Evolutionary conservation across 2,888 invertebrate species (phyloP).

Genomic region (Erynnis tages): DNA sequence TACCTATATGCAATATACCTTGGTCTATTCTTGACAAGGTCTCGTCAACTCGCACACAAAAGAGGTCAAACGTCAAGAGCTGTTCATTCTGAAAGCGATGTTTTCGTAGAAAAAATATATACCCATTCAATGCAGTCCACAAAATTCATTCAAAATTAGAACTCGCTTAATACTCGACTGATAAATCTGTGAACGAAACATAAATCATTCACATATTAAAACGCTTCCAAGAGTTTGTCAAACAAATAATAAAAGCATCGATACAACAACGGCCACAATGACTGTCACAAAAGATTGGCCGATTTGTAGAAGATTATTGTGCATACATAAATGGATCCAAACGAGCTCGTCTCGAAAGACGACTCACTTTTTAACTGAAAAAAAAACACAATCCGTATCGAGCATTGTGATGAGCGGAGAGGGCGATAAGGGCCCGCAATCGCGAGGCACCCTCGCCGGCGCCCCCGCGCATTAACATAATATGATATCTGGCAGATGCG

Average conservation of each 20-base stretch:
- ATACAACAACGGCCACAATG: constrained; percentile 44
- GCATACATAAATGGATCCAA: constrained; percentile 53
- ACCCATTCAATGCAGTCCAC: constrained; percentile 5
- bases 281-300: constrained; percentile 61
- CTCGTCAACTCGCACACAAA: too few relatives aligned
- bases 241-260: constrained; percentile 58
- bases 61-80: constrained; percentile 11
- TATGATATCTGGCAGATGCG: constrained; percentile 64
- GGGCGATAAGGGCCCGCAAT: constrained; percentile 59
- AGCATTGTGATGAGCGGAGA: constrained; percentile 50
- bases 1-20: too few relatives aligned
- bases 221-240: constrained; percentile 53
- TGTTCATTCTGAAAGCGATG: constrained; percentile 2
- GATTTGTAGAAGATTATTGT: constrained; percentile 68
- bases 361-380: constrained; percentile 59
- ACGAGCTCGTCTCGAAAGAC: constrained; percentile 50
- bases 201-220: constrained; percentile 61
- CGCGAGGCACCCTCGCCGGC: constrained; percentile 56
- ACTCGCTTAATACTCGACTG: constrained; percentile 18
- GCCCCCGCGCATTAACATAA: constrained; percentile 63
- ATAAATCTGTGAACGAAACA: constrained; percentile 40
- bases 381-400: constrained; percentile 51
- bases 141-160: constrained; percentile 28
- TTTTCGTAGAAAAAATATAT: constrained; percentile 7
- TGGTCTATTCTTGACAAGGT: too few relatives aligned